A percentile compares a stretch with the other conserved stretches of the same genome.
phyloP scores from a whole-genome alignment of 2,888 invertebrate species.

The Nomada ruficornis region DNA sequence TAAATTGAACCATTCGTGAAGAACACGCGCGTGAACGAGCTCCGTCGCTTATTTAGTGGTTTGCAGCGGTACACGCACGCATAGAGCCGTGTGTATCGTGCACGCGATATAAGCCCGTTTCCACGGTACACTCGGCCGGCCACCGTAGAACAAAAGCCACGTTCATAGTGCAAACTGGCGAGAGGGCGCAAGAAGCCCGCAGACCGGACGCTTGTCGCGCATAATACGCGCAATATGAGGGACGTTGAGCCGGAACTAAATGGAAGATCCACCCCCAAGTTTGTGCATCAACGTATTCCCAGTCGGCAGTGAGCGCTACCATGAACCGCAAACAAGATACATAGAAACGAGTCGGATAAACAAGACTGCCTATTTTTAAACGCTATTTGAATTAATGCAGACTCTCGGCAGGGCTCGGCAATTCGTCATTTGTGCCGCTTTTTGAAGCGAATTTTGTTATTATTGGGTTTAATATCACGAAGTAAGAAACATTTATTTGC shows the following conservation, averaged over 20 bases:
- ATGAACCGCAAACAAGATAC: constrained; percentile 23
- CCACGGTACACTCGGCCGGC: constrained; percentile 63
- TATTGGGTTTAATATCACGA: too few relatives aligned
- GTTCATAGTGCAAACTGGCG: constrained; percentile 63
- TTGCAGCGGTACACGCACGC: constrained; percentile 46
- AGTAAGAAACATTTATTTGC: too few relatives aligned
- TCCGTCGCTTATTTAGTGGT: constrained; percentile 58
- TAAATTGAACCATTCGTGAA: constrained; percentile 39
- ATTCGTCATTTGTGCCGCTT: too few relatives aligned
- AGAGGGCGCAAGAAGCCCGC: constrained; percentile 54
- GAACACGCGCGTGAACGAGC: constrained; percentile 46
- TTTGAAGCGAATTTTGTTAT: too few relatives aligned
- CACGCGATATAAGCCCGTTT: constrained; percentile 65
- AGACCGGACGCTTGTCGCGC: constrained; percentile 53
- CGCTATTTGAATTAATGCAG: background rate
- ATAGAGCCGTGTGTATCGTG: constrained; percentile 21
- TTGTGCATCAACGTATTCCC: background rate
- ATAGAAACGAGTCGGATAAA: constrained; percentile 12
- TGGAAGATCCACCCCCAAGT: constrained; percentile 9
- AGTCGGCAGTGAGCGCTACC: background rate
- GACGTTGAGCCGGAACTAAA: constrained; percentile 44
- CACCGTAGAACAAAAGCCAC: constrained; percentile 62
- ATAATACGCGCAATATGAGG: constrained; percentile 57
- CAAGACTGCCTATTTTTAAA: background rate
- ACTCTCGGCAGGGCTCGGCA: too few relatives aligned